phyloP scores from a whole-genome alignment of 92 coral and sea anemone species.

The Epizoanthus fatuus region DNA sequence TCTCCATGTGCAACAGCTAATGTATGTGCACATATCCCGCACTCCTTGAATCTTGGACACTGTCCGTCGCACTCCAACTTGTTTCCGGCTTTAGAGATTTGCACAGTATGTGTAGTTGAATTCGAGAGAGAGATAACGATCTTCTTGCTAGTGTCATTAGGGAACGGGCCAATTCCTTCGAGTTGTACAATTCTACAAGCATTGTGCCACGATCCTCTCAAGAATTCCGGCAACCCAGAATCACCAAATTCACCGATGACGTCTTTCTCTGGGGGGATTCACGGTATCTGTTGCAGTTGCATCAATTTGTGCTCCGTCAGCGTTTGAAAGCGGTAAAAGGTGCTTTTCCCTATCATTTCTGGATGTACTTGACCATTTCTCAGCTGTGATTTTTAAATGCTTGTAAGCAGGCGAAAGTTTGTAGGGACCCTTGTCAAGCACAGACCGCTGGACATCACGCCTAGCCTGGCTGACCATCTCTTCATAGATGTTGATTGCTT shows the following conservation, averaged over 20 bases:
- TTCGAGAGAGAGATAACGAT: constrained; percentile 60
- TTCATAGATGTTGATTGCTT: constrained; percentile 44
- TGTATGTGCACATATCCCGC: constrained; percentile 69
- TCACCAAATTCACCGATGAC: constrained; percentile 34
- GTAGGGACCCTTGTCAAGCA: constrained; percentile 54
- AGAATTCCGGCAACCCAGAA: constrained; percentile 44
- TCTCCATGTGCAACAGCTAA: constrained; percentile 46
- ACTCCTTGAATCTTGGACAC: constrained; percentile 62
- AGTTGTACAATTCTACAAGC: constrained; percentile 51
- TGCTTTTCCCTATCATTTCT: constrained; percentile 40
- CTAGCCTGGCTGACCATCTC: constrained; percentile 24
- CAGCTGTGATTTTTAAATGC: constrained; percentile 17
- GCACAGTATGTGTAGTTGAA: constrained; percentile 64
- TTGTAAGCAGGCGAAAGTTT: constrained; percentile 15
- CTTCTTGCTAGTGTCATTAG: constrained; percentile 45
- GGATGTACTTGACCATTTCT: constrained; percentile 36
- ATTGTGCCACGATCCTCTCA: constrained; percentile 48
- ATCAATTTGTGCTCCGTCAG: too few species aligned
- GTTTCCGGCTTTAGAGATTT: constrained; percentile 49
- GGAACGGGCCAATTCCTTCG: constrained; percentile 64
- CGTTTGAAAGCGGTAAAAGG: background rate
- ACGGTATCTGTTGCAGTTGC: background rate
- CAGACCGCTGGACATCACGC: constrained; percentile 50
- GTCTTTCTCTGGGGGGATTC: background rate
- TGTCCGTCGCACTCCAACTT: constrained; percentile 38